Conservation (phyloP, 2,113 vertebrate genomes). For the Cyanocitta stelleri region DNA sequence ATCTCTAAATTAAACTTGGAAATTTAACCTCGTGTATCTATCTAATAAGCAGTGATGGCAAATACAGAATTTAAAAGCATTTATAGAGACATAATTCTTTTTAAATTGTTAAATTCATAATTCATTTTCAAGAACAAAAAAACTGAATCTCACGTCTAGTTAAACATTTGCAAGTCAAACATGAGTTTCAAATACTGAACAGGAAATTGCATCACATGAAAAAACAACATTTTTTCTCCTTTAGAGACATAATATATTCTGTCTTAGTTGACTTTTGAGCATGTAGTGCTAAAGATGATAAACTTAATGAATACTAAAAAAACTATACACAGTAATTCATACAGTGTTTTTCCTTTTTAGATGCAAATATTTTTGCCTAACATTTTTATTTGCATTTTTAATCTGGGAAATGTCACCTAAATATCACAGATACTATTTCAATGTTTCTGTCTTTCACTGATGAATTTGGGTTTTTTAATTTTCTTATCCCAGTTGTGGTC, state of each 20-base stretch:
- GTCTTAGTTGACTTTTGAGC: not conserved
- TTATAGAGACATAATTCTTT: not conserved
- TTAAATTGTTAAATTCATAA: not conserved
- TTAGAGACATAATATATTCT: not conserved
- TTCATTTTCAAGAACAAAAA: not conserved
- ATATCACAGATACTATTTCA: not conserved
- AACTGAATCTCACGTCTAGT: not conserved
- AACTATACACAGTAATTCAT: not conserved
- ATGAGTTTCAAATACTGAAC: not conserved
- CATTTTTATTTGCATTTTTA: not conserved
- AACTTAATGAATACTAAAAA: not conserved
- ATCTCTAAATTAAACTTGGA: slow-evolving; percentile 29
- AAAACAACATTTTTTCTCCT: not conserved
- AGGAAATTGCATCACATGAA: not conserved
- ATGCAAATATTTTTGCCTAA: not conserved
- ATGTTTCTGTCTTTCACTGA: not conserved
- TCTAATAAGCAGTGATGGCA: not conserved
- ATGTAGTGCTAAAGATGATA: not conserved
- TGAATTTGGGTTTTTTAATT: not conserved
- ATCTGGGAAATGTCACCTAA: not conserved
- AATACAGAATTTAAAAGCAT: not conserved
- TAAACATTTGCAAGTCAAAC: not conserved
- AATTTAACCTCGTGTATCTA: not conserved
- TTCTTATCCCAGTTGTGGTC: not conserved
- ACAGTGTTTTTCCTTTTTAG: not conserved